Conservation (phyloP, 2,888 invertebrate species). For the Halocaridina rubra region DNA sequence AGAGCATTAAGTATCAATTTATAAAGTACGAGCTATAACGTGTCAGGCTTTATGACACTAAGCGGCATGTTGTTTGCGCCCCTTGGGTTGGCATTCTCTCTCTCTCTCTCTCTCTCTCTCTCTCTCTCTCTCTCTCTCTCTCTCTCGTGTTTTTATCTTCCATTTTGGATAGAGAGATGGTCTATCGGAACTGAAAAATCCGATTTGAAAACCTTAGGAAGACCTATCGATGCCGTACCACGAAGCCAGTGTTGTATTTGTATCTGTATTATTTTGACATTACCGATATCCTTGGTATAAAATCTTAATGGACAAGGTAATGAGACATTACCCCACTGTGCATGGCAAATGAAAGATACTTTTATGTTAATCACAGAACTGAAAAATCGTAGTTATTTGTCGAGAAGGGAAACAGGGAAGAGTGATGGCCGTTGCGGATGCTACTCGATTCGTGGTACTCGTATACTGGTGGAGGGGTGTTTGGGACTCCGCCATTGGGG, state of each 20-base stretch:
- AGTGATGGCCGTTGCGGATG: slow-evolving; percentile 26
- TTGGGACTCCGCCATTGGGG: too few relatives aligned
- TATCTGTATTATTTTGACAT: slow-evolving; percentile 7
- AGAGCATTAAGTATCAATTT: neutral
- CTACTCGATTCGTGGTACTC: slow-evolving; percentile 27
- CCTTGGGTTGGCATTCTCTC: neutral
- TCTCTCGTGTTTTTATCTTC: too few relatives aligned
- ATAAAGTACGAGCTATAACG: neutral
- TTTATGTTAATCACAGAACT: slow-evolving; percentile 46
- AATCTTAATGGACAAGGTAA: slow-evolving; percentile 37
- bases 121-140: neutral
- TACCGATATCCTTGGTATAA: slow-evolving; percentile 24
- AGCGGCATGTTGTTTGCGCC: slow-evolving; percentile 7
- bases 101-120: neutral
- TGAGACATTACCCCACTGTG: slow-evolving; percentile 31
- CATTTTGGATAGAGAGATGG: neutral
- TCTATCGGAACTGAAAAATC: slow-evolving; percentile 20
- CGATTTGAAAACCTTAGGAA: slow-evolving; percentile 20
- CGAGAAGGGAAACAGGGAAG: slow-evolving; percentile 10
- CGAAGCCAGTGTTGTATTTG: neutral
- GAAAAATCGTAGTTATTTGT: slow-evolving; percentile 47
- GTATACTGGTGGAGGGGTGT: neutral
- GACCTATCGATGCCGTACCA: neutral
- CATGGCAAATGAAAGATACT: slow-evolving; percentile 41
- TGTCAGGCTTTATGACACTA: neutral